These are phyloP conservation scores for Leptosomus discolor DNA, from an alignment of 2,113 vertebrate species.

Conservation along the genomic window DNA sequence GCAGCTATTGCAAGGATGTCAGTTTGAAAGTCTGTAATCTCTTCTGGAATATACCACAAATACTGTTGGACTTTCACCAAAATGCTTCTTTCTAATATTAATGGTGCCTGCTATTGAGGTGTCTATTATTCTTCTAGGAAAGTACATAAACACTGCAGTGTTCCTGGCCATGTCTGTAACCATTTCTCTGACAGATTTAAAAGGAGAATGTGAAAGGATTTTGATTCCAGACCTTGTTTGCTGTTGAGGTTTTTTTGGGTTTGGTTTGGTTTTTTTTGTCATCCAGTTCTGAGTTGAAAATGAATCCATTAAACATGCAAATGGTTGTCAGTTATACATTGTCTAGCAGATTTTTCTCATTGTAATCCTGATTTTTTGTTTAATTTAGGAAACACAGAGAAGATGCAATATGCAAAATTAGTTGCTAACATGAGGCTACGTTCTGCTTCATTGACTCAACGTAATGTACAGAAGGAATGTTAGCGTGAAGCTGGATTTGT, in stretches of 20 bases:
- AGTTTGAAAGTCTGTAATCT: background rate
- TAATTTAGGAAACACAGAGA: conserved; percentile 32
- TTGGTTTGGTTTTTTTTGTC: background rate
- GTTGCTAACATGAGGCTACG: background rate
- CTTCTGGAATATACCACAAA: background rate
- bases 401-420: background rate
- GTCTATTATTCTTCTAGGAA: background rate
- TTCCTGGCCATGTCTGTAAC: background rate
- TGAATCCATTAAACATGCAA: background rate
- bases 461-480: background rate
- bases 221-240: conserved; percentile 11
- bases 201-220: background rate
- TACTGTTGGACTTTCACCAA: background rate
- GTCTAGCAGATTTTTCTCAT: conserved; percentile 1
- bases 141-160: background rate
- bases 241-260: background rate
- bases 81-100: background rate
- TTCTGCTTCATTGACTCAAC: background rate
- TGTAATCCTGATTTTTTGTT: conserved; percentile 28
- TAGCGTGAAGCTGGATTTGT: background rate
- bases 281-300: conserved; percentile 15
- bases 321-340: background rate
- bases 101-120: background rate
- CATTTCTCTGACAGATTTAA: background rate
- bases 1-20: background rate